These are phyloP conservation scores for Knipowitschia caucasica DNA, from an alignment of 2,797 vertebrate species.

Conservation along the genomic window DNA sequence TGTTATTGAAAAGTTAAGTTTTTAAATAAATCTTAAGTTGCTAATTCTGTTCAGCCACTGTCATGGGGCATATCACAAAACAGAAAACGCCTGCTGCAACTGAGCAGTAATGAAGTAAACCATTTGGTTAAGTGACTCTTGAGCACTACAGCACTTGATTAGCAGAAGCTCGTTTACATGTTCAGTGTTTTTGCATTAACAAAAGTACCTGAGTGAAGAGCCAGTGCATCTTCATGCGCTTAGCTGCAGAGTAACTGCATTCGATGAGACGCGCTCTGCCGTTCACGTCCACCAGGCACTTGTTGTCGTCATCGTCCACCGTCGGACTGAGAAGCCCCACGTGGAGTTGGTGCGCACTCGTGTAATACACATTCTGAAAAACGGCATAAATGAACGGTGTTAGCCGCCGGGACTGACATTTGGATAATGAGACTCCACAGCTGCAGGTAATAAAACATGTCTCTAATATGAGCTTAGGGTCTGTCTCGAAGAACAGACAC, in stretches of 20 bases:
- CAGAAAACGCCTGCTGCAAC: conserved; percentile 15
- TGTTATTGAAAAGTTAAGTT: conserved; percentile 11
- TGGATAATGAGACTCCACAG: conserved; percentile 28
- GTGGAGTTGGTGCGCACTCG: conserved; percentile 87
- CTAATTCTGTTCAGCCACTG: conserved; percentile 29
- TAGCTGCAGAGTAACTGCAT: conserved; percentile 92
- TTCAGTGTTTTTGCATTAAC: not conserved
- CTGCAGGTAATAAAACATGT: conserved; percentile 35
- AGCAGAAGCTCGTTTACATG: conserved; percentile 12
- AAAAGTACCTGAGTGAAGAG: conserved; percentile 90
- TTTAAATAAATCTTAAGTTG: conserved; percentile 28
- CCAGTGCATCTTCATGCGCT: conserved; percentile 98
- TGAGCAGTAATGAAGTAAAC: conserved; percentile 30
- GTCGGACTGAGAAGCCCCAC: conserved; percentile 93
- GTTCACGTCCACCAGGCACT: conserved; percentile 98
- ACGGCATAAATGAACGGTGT: conserved; percentile 29
- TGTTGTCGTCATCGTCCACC: conserved; percentile 93
- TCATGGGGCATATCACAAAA: conserved; percentile 25
- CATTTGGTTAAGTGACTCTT: conserved; percentile 35
- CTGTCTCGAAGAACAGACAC: conserved; percentile 31
- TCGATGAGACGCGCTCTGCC: conserved; percentile 90
- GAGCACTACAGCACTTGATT: conserved; percentile 20
- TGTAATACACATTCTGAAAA: conserved; percentile 97
- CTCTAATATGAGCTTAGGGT: conserved; percentile 27
- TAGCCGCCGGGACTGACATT: conserved; percentile 28